phyloP scores from a whole-genome alignment of 1,140 invertebrate species.

The Aphaenogaster ashmeadi region DNA sequence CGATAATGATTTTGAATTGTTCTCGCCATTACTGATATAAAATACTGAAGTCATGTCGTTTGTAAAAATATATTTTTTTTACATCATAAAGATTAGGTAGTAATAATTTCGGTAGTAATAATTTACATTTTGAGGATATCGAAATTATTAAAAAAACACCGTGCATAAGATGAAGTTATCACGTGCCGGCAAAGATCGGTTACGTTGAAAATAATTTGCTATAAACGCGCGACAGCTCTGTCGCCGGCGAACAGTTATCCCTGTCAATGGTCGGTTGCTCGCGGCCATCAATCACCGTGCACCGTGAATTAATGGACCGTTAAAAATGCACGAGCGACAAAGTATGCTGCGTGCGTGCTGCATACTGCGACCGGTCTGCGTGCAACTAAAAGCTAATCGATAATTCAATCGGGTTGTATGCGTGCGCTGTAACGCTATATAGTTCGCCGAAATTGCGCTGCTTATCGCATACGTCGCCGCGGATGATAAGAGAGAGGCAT shows the following conservation, averaged over 20 bases:
- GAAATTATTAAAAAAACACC: neutral
- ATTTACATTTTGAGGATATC: neutral
- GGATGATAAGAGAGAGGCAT: conserved; percentile 23
- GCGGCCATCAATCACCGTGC: conserved; percentile 70
- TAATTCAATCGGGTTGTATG: conserved; percentile 66
- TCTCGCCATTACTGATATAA: conserved; percentile 12
- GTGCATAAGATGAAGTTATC: neutral
- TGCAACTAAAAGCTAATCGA: conserved; percentile 64
- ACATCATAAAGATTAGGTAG: neutral
- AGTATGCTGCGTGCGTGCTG: conserved; percentile 55
- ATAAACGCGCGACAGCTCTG: conserved; percentile 56
- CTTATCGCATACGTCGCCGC: conserved; percentile 49
- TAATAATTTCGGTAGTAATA: neutral
- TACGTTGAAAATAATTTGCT: conserved; percentile 47
- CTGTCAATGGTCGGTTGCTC: conserved; percentile 70
- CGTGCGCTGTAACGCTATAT: conserved; percentile 45
- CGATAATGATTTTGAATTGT: conserved; percentile 42
- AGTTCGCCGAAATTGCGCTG: conserved; percentile 49
- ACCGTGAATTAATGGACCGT: conserved; percentile 74
- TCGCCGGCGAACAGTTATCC: conserved; percentile 70
- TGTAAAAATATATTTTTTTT: neutral
- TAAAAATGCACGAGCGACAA: conserved; percentile 72
- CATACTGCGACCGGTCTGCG: conserved; percentile 34
- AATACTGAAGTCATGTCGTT: neutral
- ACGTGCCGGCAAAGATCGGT: neutral